These are phyloP conservation scores for Xiphophorus maculatus DNA, from an alignment of 2,113 vertebrate species.

Conservation along the genomic window DNA sequence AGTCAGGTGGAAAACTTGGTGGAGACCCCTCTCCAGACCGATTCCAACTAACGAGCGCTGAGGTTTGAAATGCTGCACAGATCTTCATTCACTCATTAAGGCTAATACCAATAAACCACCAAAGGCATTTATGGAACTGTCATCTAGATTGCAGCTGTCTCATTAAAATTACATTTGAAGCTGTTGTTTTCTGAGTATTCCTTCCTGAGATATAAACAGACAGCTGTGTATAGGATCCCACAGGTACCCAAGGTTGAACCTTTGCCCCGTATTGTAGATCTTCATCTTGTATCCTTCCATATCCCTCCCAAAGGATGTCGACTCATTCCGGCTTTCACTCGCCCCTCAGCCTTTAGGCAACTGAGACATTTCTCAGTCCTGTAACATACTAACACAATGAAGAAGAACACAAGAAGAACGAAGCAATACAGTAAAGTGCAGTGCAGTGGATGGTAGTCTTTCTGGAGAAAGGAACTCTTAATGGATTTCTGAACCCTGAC, in stretches of 20 bases:
- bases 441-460: slow-evolving; percentile 21
- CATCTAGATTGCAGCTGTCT: slow-evolving; percentile 63
- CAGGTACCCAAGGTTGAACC: slow-evolving; percentile 50
- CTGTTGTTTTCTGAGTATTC: slow-evolving; percentile 45
- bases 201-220: slow-evolving; percentile 50
- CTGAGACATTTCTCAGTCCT: slow-evolving; percentile 28
- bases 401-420: slow-evolving; percentile 1
- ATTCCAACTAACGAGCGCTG: slow-evolving; percentile 58
- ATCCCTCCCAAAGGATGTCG: slow-evolving; percentile 32
- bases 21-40: slow-evolving; percentile 47
- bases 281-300: slow-evolving; percentile 19
- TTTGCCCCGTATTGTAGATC: slow-evolving; percentile 60
- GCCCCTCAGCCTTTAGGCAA: slow-evolving; percentile 46
- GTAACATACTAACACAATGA: slow-evolving; percentile 32
- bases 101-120: slow-evolving; percentile 69
- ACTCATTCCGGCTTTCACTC: slow-evolving; percentile 55
- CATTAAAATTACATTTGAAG: slow-evolving; percentile 74
- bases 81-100: slow-evolving; percentile 68
- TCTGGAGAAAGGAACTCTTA: slow-evolving; percentile 40
- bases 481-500: slow-evolving; percentile 57
- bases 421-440: slow-evolving; percentile 23
- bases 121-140: slow-evolving; percentile 59
- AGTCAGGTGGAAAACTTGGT: slow-evolving; percentile 44
- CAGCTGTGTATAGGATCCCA: slow-evolving; percentile 52
- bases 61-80: slow-evolving; percentile 45